Percentiles rank a stretch among this genome's conserved stretches.
Evolutionary conservation across 2,113 vertebrate genomes (phyloP).

Genomic region (Tenrec ecaudatus): DNA sequence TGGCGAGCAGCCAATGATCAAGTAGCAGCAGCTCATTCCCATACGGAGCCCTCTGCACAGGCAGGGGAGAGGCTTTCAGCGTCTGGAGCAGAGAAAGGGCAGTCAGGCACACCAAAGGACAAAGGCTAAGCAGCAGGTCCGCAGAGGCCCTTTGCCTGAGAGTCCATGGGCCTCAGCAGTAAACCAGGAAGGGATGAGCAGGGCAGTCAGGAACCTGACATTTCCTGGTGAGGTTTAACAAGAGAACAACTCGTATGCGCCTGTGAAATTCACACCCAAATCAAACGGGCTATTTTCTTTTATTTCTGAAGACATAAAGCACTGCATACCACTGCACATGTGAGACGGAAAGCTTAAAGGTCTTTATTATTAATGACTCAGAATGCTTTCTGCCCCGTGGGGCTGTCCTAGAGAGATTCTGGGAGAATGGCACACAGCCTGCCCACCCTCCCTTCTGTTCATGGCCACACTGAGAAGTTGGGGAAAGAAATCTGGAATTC

Average conservation of each 20-base stretch:
- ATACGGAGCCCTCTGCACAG: conserved; percentile 65
- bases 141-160: conserved; percentile 8
- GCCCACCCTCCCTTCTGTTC: neutral
- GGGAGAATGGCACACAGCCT: neutral
- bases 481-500: conserved; percentile 24
- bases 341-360: conserved; percentile 44
- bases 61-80: conserved; percentile 51
- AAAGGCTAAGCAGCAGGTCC: conserved; percentile 52
- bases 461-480: neutral
- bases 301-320: conserved; percentile 65
- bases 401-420: neutral
- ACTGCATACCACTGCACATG: conserved; percentile 42
- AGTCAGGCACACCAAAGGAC: conserved; percentile 69
- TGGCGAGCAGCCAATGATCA: conserved; percentile 58
- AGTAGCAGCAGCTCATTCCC: conserved; percentile 39
- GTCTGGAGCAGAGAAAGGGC: conserved; percentile 62
- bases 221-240: conserved; percentile 11
- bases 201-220: conserved; percentile 54
- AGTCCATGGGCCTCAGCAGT: conserved; percentile 41
- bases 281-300: conserved; percentile 62
- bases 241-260: neutral
- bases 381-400: neutral
- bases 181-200: conserved; percentile 61
- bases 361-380: conserved; percentile 48
- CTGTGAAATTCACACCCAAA: conserved; percentile 73